Evolutionary conservation across 2,888 invertebrate genomes (phyloP), one percentile per base, ranked within the genome.

Genomic region (Shargacucullia verbasci): DNA sequence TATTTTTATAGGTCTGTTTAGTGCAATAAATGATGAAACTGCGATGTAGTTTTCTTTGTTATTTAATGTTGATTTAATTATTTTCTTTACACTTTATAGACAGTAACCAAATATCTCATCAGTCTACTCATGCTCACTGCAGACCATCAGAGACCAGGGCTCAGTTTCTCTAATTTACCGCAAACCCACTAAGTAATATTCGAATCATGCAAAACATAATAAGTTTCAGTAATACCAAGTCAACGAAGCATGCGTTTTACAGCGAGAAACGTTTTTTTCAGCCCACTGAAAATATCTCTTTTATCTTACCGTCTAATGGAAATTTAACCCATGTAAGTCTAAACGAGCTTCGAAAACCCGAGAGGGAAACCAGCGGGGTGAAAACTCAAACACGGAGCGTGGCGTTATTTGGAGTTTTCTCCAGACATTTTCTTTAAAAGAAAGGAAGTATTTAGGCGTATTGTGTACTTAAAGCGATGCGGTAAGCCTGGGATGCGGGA

Each of bases 231-330:
- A 35, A 48, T 56, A 47, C 37, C 37, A 38, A 54, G 39, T 40
- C 66, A 74, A 49, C 54, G 53, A 38, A 58, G 75, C 46, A 56
- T 44, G 20, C 49, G 29, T 50, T 67, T 67, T 29, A 7, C 29
- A 29, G 1, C 29, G 29, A 7, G 7, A 29, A 6, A 29, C 29
- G 7, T 29, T 29, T 29, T n/a, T 60, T 60, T 59, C 56, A 59
- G 53, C 25, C 61, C 76, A 62, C 50, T 62, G 76, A 62, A 61
- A 71, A 71, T 55, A 49, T 38, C 45, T 60, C 45, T 46, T 72
- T 71, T 74, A 75, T 75, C 63, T 71, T 53, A 60, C 15, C 58
- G 20, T 58, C 45, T 72, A 58, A 73, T 46, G 76, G 59, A 72
- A 70, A 59, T 64, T 61, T 72, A 58, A 59, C 53, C 53, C 50